These are phyloP conservation scores for Cheirogaleus major DNA, from an alignment of 2,797 vertebrate species.

Conservation along the genomic window DNA sequence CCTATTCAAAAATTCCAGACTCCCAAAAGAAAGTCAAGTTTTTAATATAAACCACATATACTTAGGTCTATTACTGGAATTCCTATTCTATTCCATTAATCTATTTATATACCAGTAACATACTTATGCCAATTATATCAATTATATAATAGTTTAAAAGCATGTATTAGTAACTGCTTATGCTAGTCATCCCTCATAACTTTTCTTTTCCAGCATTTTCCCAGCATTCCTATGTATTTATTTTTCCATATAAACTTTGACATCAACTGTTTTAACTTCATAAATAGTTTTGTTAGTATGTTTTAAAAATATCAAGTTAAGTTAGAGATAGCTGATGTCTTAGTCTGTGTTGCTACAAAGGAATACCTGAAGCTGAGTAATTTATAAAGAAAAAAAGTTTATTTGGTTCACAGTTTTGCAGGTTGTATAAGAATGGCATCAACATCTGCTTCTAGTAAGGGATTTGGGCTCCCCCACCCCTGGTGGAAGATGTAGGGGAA, in stretches of 20 bases:
- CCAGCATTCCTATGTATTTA: slow-evolving; percentile 4
- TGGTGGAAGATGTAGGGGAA: neutral
- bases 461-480: neutral
- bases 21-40: neutral
- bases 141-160: neutral
- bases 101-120: neutral
- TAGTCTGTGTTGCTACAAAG: neutral
- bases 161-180: neutral
- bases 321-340: neutral
- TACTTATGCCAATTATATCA: neutral
- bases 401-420: neutral
- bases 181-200: neutral
- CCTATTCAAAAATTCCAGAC: neutral
- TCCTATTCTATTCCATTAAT: neutral
- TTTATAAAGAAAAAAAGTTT: neutral
- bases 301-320: neutral
- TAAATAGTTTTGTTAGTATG: neutral
- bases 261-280: slow-evolving; percentile 16
- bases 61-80: neutral
- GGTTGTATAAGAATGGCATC: neutral
- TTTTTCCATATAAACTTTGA: slow-evolving; percentile 38
- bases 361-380: neutral
- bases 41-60: neutral
- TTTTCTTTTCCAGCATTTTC: neutral
- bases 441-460: neutral